phyloP scores from a whole-genome alignment of 2,797 vertebrate species.

The Graptemys geographica region DNA sequence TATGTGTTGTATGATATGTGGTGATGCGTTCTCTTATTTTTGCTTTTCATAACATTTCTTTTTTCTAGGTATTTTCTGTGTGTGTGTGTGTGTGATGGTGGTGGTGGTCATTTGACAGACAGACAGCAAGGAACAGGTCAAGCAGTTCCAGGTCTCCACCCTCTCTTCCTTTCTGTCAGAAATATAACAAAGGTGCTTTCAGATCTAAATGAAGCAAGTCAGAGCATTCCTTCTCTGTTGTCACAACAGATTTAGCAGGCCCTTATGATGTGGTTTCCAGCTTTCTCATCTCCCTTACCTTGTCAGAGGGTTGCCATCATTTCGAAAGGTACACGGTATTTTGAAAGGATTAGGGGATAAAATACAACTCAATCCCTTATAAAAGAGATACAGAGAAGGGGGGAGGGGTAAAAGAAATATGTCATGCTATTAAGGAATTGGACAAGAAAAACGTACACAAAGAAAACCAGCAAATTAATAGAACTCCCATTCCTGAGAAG shows the following conservation, averaged over 20 bases:
- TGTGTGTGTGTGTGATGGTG: background rate
- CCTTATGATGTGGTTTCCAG: constrained; percentile 78
- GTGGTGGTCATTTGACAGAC: background rate
- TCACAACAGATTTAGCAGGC: constrained; percentile 83
- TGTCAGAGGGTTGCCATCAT: constrained; percentile 84
- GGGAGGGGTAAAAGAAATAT: constrained; percentile 46
- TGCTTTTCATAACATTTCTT: background rate
- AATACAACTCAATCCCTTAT: constrained; percentile 67
- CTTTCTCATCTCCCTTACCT: constrained; percentile 79
- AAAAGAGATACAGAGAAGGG: constrained; percentile 1
- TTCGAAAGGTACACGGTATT: constrained; percentile 80
- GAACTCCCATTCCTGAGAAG: background rate
- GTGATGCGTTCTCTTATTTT: background rate
- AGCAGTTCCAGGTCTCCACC: constrained; percentile 6
- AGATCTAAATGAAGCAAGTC: constrained; percentile 76
- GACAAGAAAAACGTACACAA: constrained; percentile 35
- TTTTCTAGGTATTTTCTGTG: background rate
- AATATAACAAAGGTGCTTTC: constrained; percentile 74
- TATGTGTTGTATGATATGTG: background rate
- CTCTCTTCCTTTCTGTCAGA: constrained; percentile 60
- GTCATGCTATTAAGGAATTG: constrained; percentile 73
- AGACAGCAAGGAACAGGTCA: constrained; percentile 15
- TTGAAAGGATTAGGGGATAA: constrained; percentile 83
- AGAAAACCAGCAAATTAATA: constrained; percentile 17
- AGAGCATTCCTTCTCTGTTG: constrained; percentile 81